Percentiles rank a stretch among this genome's conserved stretches.
phyloP scores from a whole-genome alignment of 1,140 invertebrate genomes.

The Diabrotica undecimpunctata region DNA sequence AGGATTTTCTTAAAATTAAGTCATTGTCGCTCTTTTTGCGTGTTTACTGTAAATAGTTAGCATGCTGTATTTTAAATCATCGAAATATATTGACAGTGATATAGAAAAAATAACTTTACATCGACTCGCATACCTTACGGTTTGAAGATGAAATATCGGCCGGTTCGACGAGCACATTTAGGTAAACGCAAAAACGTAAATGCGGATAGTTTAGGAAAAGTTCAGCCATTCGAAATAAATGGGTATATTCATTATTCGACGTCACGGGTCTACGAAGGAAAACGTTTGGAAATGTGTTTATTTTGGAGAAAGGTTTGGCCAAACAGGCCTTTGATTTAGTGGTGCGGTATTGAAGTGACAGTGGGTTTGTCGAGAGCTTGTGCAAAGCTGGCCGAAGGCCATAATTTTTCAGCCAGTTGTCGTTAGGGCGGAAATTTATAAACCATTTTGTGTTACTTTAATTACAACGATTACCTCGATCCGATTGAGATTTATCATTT shows the following conservation, averaged over 20 bases:
- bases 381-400: constrained; percentile 33
- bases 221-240: constrained; percentile 11
- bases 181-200: constrained; percentile 12
- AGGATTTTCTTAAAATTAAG: too few relatives aligned
- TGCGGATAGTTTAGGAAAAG: constrained; percentile 13
- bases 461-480: constrained; percentile 15
- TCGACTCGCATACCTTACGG: neutral
- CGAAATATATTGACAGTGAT: neutral
- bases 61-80: too few relatives aligned
- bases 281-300: constrained; percentile 30
- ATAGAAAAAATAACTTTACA: neutral
- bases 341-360: constrained; percentile 43
- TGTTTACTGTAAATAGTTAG: too few relatives aligned
- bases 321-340: constrained; percentile 42
- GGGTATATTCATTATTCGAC: constrained; percentile 19
- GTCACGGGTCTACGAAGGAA: constrained; percentile 12
- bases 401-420: constrained; percentile 37
- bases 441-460: constrained; percentile 16
- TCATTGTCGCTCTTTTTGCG: too few relatives aligned
- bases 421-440: constrained; percentile 12
- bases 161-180: neutral
- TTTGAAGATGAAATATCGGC: constrained; percentile 5
- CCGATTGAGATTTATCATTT: neutral
- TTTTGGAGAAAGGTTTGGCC: constrained; percentile 34
- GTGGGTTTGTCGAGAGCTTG: constrained; percentile 37